These are phyloP conservation scores for Terebella lapidaria DNA, from an alignment of 2,888 invertebrate species.

Conservation along the genomic window DNA sequence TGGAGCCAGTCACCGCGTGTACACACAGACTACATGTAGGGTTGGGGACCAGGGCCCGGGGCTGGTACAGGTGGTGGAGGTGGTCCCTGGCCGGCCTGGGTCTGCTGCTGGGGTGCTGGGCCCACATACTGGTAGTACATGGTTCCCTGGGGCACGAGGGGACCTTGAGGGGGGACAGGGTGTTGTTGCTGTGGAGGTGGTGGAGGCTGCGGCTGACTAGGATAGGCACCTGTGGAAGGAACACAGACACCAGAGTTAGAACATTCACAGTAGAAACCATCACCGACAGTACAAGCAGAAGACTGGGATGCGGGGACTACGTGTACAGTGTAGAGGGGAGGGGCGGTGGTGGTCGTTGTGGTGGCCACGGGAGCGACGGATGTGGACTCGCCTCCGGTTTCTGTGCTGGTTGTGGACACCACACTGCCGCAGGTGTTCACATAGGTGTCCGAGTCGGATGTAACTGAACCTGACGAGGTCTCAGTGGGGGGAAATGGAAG, in stretches of 20 bases:
- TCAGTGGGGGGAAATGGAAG: background rate
- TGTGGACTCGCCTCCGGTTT: background rate
- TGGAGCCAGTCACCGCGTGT: too few relatives aligned
- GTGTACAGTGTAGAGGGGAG: slow-evolving; percentile 4
- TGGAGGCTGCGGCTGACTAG: background rate
- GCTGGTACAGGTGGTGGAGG: too few relatives aligned
- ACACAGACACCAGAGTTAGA: background rate
- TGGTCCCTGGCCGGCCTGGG: too few relatives aligned
- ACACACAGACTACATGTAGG: too few relatives aligned
- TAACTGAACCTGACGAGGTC: background rate
- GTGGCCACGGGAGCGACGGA: background rate
- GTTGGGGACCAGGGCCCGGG: too few relatives aligned
- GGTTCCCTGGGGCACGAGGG: too few relatives aligned
- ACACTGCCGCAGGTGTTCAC: background rate
- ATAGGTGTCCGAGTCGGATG: background rate
- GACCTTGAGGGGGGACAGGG: too few relatives aligned
- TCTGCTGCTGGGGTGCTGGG: too few relatives aligned
- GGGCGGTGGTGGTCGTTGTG: background rate
- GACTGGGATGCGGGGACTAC: background rate
- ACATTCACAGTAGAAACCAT: slow-evolving; percentile 3
- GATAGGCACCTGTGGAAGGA: slow-evolving; percentile 1
- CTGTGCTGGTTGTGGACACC: background rate
- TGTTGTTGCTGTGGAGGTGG: too few relatives aligned
- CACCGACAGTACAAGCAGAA: background rate
- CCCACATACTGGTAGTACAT: too few relatives aligned